Base-by-base conservation (phyloP, 2,888 invertebrate species). In the Agrochola circellaris region DNA sequence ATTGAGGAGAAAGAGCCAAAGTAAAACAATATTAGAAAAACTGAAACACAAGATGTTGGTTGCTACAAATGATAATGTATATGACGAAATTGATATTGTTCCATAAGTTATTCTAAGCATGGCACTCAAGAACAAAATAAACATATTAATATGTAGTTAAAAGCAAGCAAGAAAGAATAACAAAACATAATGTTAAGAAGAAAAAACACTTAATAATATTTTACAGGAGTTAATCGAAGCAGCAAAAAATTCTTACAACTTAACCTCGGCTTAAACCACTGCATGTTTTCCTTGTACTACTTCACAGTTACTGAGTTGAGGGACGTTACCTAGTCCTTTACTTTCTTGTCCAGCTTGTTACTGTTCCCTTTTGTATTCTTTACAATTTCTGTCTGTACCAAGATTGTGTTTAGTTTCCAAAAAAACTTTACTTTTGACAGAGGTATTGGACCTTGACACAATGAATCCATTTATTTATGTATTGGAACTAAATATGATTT, bases 241-340 rank as follows among this genome's bases (percentile, higher is more conserved):
- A 75, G 56, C 34, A 65, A 60, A 68, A 68, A 58, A 15, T 26
- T 69, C 74, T 71, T 73, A 13, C 61, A 77, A 73, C 64, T 80
- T 66, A 77, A 77, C 68, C 73, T 73, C 73, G 56, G 60, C 13
- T 69, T 48, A 64, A 78, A 83, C 69, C 77, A 68, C 45, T 61
- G 71, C 80, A 81, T 67, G 60, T 85, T 65, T 73, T 62, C 26
- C 51, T 72, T 81, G 58, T 68, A 70, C 73, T 73, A 77, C 76
- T 82, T 61, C 58, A 75, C 13, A 77, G 68, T 83, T 67, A 72
- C 62, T 60, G 60, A 70, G 73, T 66, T 62, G 60, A 65, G n/a
- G 42, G 42, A 77, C 67, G 68, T 73, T 76, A 84, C 71, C 64
- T 48, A 77, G 58, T 79, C 45, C 60, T 26, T 71, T 71, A 74